These are phyloP conservation scores for Ursus arctos DNA, from an alignment of 2,113 vertebrate genomes.

Conservation along the genomic window DNA sequence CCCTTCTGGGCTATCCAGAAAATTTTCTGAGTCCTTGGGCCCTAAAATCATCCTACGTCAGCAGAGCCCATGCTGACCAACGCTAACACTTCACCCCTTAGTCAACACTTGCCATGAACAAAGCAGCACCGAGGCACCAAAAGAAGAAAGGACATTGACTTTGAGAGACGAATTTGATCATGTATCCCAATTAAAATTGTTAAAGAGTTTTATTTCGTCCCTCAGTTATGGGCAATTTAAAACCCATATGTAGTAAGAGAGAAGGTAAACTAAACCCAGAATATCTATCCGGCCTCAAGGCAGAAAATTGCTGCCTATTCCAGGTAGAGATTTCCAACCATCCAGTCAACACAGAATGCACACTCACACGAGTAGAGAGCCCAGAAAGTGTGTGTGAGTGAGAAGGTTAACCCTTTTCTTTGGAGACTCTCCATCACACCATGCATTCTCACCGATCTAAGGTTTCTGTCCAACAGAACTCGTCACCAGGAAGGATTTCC, in stretches of 20 bases:
- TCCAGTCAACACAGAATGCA: neutral
- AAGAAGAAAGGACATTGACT: neutral
- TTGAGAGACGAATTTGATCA: neutral
- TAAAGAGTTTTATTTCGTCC: neutral
- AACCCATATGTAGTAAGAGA: neutral
- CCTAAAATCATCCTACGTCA: neutral
- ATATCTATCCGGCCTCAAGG: neutral
- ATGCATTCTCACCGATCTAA: neutral
- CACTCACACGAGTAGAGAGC: neutral
- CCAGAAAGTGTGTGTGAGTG: neutral
- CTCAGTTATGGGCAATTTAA: neutral
- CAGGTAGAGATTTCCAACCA: neutral
- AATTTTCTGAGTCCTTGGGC: neutral
- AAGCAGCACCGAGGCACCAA: neutral
- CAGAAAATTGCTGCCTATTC: neutral
- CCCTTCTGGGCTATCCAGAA: neutral
- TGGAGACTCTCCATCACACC: neutral
- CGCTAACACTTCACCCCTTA: neutral
- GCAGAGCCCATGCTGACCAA: neutral
- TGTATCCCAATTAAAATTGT: neutral
- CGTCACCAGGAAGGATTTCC: neutral
- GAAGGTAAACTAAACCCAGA: slow-evolving; percentile 6
- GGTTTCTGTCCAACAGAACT: neutral
- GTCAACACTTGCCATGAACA: neutral
- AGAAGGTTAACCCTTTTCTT: neutral